Base-by-base conservation (phyloP, 1,140 invertebrate genomes). In the Campoletis sonorensis region DNA sequence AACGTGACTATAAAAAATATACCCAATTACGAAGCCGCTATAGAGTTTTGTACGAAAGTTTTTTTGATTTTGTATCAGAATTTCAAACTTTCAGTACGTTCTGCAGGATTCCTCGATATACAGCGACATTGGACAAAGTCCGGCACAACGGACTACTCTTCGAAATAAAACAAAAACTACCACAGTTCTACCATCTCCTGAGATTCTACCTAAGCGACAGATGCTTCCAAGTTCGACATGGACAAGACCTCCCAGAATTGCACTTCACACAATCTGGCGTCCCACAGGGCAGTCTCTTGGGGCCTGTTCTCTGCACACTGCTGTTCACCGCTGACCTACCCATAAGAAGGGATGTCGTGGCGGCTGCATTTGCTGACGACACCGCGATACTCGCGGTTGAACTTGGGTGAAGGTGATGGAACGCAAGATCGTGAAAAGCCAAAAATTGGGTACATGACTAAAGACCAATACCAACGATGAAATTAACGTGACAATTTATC, bases 121-220 rank as follows among this genome's bases (percentile, higher is more conserved):
- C 58, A 77, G 26, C 85, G 71, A 84, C 82, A 16, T 88, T 86
- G 58, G 83, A 87, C 80, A 79, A 79, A 67, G 83, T 89, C n/a
- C 84, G 83, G 82, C 83, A 85, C 21, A 23, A 15, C 26, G 49
- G 49, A 30, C 37, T 30, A 7, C 33, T 49, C 33, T 75, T 40
- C 33, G 13, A 75, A 54, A 54, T 54, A 54, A 54, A 54, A 10
- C 49, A 4, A 54, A 54, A 54, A 4, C 49, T 54, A 54, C 49
- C 49, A 54, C 49, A 54, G 49, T 54, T 54, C 49, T 54, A 54
- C n/a, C 49, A 5, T 15, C 49, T 49, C 15, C 16, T 54, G 15
- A 54, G 15, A 54, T 54, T 13, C 49, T 54, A 54, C 49, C 49
- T 54, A 54, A 54, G 49, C 27, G 49, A n/a, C 33, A 85, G 51